Percentiles rank a stretch among this genome's conserved stretches.
Conservation (phyloP, 30 jellyfish, hydroid and myxozoan genomes). For the Aurelia coerulea region DNA sequence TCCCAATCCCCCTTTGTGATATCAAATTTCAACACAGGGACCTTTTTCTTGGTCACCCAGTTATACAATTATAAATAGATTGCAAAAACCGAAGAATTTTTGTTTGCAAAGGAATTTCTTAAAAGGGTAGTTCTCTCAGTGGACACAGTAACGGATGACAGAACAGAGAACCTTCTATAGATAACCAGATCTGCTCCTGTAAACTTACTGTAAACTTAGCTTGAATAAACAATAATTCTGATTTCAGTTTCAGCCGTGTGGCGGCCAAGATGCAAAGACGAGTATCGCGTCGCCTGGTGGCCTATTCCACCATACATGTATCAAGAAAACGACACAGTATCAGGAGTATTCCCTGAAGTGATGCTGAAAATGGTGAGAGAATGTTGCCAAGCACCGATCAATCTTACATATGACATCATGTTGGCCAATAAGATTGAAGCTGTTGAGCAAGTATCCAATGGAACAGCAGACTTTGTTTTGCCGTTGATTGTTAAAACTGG, state of each 20-base stretch:
- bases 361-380: conserved; percentile 37
- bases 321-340: conserved; percentile 14
- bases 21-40: too few relatives aligned
- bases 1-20: too few relatives aligned
- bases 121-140: too few relatives aligned
- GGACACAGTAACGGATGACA: too few relatives aligned
- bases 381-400: conserved; percentile 44
- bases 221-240: too few relatives aligned
- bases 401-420: conserved; percentile 34
- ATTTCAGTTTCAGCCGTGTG: not conserved
- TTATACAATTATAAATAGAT: too few relatives aligned
- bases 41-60: too few relatives aligned
- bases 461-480: conserved; percentile 66
- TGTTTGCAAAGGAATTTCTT: too few relatives aligned
- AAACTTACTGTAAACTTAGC: too few relatives aligned
- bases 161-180: too few relatives aligned
- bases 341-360: conserved; percentile 48
- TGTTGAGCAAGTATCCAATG: conserved; percentile 59
- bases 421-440: conserved; percentile 50
- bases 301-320: conserved; percentile 50
- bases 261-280: conserved; percentile 55
- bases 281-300: conserved; percentile 65
- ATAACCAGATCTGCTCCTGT: too few relatives aligned
- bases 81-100: too few relatives aligned
- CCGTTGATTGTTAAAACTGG: conserved; percentile 54